Evolutionary conservation across 1,140 invertebrate genomes (phyloP).

Genomic region (Zophobas morio): DNA sequence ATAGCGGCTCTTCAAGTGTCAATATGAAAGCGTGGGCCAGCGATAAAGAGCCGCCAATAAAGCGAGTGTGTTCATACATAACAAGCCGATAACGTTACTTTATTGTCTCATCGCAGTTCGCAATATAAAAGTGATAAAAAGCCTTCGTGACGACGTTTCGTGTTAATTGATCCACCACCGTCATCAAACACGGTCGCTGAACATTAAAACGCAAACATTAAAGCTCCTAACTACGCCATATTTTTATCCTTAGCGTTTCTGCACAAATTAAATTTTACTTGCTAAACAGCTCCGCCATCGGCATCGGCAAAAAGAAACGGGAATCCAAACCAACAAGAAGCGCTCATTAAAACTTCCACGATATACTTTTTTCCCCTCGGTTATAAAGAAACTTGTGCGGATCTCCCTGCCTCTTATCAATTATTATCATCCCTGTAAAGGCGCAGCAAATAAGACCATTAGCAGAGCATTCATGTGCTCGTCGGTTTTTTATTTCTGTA

Average conservation of each 20-base stretch:
- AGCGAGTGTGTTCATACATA: slow-evolving; percentile 14
- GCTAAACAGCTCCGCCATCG: slow-evolving; percentile 12
- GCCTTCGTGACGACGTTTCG: slow-evolving; percentile 15
- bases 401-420: background rate
- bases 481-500: background rate
- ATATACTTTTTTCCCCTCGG: background rate
- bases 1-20: slow-evolving; percentile 1
- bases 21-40: slow-evolving; percentile 4
- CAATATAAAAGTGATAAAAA: slow-evolving; percentile 14
- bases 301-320: slow-evolving; percentile 5
- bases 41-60: background rate
- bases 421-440: slow-evolving; percentile 1
- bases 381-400: background rate
- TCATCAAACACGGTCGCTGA: slow-evolving; percentile 16
- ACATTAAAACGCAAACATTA: slow-evolving; percentile 14
- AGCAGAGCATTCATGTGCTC: background rate
- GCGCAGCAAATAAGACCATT: background rate
- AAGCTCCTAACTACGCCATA: slow-evolving; percentile 10
- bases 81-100: slow-evolving; percentile 8
- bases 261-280: slow-evolving; percentile 17
- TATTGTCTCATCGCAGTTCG: slow-evolving; percentile 9
- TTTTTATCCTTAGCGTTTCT: slow-evolving; percentile 14
- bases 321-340: slow-evolving; percentile 1
- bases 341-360: slow-evolving; percentile 4
- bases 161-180: slow-evolving; percentile 16